Percentiles rank a stretch among this genome's conserved stretches.
Conservation (phyloP, 2,113 vertebrate species). For the Phalacrocorax pelagicus region DNA sequence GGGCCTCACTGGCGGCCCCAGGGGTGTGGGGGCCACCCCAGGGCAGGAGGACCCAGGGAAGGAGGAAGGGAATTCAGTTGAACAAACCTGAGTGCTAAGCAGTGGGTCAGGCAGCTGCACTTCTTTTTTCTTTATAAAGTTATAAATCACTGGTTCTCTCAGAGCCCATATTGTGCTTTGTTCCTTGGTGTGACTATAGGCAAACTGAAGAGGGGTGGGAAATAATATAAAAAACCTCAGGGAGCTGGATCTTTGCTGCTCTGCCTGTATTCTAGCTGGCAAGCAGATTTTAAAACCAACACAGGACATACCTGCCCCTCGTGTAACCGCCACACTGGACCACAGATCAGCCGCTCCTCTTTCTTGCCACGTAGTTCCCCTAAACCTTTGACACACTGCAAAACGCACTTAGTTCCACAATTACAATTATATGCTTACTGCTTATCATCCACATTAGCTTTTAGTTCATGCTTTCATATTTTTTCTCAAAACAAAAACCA, state of each 20-base stretch:
- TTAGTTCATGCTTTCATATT: background rate
- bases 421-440: background rate
- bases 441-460: background rate
- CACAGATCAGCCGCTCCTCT: background rate
- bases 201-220: background rate
- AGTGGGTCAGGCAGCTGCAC: background rate
- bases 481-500: background rate
- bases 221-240: background rate
- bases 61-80: background rate
- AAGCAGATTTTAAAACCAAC: background rate
- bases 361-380: background rate
- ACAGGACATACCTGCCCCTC: background rate
- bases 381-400: background rate
- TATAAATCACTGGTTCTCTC: background rate
- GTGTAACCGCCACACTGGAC: background rate
- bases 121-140: background rate
- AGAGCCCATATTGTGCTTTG: background rate
- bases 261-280: background rate
- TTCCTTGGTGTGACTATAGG: background rate
- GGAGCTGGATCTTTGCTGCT: background rate
- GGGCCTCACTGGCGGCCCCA: no score
- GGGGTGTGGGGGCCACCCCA: no score
- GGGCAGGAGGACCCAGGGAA: no score
- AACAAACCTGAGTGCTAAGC: background rate
- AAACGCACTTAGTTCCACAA: background rate